Conservation (phyloP, 2,113 vertebrate species). For the Phyllostomus hastatus region DNA sequence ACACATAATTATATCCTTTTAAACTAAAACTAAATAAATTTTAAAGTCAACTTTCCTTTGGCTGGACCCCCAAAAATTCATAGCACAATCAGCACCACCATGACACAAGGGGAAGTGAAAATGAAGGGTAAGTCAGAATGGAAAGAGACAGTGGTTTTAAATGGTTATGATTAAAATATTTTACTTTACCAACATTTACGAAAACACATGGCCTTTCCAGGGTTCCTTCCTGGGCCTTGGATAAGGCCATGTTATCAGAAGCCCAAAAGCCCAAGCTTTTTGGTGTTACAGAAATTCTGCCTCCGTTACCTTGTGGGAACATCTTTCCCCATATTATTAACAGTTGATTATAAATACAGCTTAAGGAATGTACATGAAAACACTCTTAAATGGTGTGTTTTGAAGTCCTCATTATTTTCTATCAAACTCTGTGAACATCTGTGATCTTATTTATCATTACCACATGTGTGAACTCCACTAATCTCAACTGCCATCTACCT, state of each 20-base stretch:
- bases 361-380: not conserved
- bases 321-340: not conserved
- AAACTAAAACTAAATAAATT: not conserved
- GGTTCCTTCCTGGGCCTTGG: not conserved
- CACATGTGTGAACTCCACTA: not conserved
- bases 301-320: not conserved
- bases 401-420: not conserved
- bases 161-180: not conserved
- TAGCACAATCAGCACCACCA: not conserved
- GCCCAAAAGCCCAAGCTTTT: not conserved
- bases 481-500: not conserved
- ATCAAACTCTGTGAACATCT: not conserved
- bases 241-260: not conserved
- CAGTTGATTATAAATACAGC: not conserved
- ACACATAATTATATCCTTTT: not conserved
- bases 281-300: not conserved
- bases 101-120: not conserved
- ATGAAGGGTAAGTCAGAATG: not conserved
- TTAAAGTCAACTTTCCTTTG: not conserved
- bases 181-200: not conserved
- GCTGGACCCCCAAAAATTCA: not conserved
- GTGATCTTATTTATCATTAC: not conserved
- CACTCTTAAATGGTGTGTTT: not conserved
- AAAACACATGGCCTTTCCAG: not conserved
- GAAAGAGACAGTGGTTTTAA: not conserved